Evolutionary conservation across 2,113 vertebrate genomes (phyloP), one percentile per base, ranked within the genome.

Genomic region (Corvus hawaiiensis): DNA sequence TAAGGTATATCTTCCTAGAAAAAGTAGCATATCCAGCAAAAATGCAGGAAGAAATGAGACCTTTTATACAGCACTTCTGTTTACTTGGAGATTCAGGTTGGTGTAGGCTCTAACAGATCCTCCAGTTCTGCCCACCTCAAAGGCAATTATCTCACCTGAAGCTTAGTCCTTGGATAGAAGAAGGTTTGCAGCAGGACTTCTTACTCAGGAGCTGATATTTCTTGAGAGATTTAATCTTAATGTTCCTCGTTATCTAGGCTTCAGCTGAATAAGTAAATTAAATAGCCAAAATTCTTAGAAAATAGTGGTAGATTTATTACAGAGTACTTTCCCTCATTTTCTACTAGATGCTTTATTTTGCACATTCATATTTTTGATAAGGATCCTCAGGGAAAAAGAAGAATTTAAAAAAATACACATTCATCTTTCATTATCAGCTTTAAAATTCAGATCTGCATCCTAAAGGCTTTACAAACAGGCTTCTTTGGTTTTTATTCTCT

Each of bases 401-500:
- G 5, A 46, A 30, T 19, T 24, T 8, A 52, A 74, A 59, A 59
- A 27, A 39, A 10, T 26, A 73, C 7, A 7, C 8, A 24, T 66
- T 84, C 33, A 91, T 32, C 18, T 39, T 68, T 69, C 93, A 89
- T 72, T 61, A 89, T 30, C 17, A 74, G 32, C 37, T 81, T 90
- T 55, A 96, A 97, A 96, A 86, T 79, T 23, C 41, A 66, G 18
- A 27, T 93, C 49, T 87, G 33, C 68, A 52, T 78, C 54, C 61
- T 63, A 49, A 68, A 62, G 51, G 10, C 11, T 87, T 91, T 81
- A 79, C 35, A 67, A 89, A 67, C 12, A 59, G 24, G 28, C 17
- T 81, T 72, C 67, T 87, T 80, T 80, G 5, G 26, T 73, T 92
- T 91, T 77, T 92, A 73, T 93, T 82, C n/a, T 90, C 95, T 87